Evolutionary conservation across 2,797 vertebrate species (phyloP), one percentile per base, ranked within the genome.

Genomic region (Mus caroli): DNA sequence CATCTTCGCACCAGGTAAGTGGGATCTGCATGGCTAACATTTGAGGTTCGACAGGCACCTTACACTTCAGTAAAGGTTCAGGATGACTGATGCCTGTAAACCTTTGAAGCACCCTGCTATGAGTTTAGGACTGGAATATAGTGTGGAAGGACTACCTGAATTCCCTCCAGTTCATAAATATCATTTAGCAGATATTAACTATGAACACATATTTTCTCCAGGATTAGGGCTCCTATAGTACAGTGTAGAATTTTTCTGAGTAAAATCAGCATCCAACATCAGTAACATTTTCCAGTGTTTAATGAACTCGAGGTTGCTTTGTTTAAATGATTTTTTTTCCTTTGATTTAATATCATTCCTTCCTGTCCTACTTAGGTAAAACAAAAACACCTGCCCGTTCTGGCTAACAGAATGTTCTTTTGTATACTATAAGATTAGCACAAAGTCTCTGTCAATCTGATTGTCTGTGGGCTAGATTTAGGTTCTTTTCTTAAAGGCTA

Each of bases 311-410:
- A 89, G 46, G 50, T 54, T 90, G 62, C 78, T 91, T 76, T 50
- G 19, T 84, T 19, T 88, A 86, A 96, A 96, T 90, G 58, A 92
- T 79, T 92, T 91, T 46, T 46, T 46, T 73, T 86, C 69, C 22
- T 88, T 91, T 43, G 62, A 92, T 92, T 93, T 96, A 91, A 91
- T 94, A 94, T 80, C 93, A 94, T 2, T 0, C 11, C 28, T 86
- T 95, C 80, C 77, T 86, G 14, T 67, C 13, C 75, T 83, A 50
- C 60, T 94, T 91, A 73, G 56, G 46, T 93, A 50, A 95, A 97
- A 97, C 73, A 92, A 92, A 93, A 93, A 88, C 86, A 94, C 69
- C 88, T 94, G 83, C 76, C 94, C 79, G 64, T 54, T 87, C 50
- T 78, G 28, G 31, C 64, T 5, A n/a, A 95, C 40, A 85, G 58